A percentile compares a stretch with the other conserved stretches of the same genome.
phyloP scores from a whole-genome alignment of 2,797 vertebrate genomes.

The Lutjanus argentimaculatus region DNA sequence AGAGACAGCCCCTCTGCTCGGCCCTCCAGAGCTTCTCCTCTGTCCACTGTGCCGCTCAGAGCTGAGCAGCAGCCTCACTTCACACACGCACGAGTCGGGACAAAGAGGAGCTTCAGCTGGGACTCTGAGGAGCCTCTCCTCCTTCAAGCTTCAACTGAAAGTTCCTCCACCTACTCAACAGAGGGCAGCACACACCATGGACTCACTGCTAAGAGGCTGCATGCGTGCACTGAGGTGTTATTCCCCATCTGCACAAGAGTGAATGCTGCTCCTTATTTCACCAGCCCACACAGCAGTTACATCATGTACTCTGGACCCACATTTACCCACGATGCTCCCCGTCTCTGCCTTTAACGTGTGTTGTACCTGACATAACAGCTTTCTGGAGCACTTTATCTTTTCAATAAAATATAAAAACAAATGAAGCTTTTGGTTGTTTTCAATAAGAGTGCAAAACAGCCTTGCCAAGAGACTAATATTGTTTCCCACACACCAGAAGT shows the following conservation, averaged over 20 bases:
- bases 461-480: too few species aligned
- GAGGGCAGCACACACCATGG: constrained; percentile 44
- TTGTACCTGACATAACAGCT: neutral
- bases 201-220: constrained; percentile 12
- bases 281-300: constrained; percentile 35
- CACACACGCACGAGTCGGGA: neutral
- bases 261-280: constrained; percentile 36
- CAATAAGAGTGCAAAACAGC: too few species aligned
- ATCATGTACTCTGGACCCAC: constrained; percentile 21
- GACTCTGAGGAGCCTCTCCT: constrained; percentile 36
- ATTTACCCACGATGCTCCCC: too few species aligned
- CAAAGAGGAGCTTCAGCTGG: constrained; percentile 46
- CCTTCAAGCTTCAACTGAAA: neutral
- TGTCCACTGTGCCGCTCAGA: constrained; percentile 18
- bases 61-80: constrained; percentile 20
- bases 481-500: too few species aligned
- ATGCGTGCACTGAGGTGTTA: neutral
- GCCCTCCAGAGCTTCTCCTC: constrained; percentile 27
- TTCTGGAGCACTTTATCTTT: constrained; percentile 1
- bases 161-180: constrained; percentile 41
- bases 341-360: constrained; percentile 46
- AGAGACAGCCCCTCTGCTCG: constrained; percentile 46
- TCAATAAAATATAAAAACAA: neutral
- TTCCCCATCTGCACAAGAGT: constrained; percentile 20
- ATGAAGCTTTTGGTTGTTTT: too few species aligned